phyloP scores from a whole-genome alignment of 2,113 vertebrate genomes.

The Petrocephalus zakoni region DNA sequence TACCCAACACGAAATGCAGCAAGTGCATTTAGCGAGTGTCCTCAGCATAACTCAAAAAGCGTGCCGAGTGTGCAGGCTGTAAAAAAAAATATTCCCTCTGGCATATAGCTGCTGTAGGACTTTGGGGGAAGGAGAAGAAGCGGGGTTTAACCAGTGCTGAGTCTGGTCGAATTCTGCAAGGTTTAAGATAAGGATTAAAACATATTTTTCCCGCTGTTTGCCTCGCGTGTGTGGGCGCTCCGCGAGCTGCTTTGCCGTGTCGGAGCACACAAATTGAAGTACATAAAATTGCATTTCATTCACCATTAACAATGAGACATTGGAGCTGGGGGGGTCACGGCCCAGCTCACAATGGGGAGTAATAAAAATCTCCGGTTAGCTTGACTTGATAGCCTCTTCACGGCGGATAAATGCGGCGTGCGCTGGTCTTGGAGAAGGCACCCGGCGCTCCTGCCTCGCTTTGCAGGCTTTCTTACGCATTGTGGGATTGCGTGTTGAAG shows the following conservation, averaged over 20 bases:
- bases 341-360: neutral
- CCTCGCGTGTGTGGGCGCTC: neutral
- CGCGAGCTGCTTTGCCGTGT: neutral
- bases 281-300: slow-evolving; percentile 2
- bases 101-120: neutral
- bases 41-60: neutral
- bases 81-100: neutral
- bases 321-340: neutral
- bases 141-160: neutral
- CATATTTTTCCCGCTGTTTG: neutral
- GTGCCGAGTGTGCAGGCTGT: neutral
- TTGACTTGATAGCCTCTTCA: neutral
- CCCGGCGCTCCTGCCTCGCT: neutral
- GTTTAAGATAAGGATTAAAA: slow-evolving; percentile 7
- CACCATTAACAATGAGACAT: neutral
- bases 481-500: neutral
- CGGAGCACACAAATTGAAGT: neutral
- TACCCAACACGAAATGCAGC: neutral
- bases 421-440: neutral
- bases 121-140: neutral
- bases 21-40: neutral
- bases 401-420: neutral
- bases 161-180: neutral
- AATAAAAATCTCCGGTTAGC: neutral
- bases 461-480: neutral